phyloP scores from a whole-genome alignment of 2,113 vertebrate species.

The Perccottus glenii region DNA sequence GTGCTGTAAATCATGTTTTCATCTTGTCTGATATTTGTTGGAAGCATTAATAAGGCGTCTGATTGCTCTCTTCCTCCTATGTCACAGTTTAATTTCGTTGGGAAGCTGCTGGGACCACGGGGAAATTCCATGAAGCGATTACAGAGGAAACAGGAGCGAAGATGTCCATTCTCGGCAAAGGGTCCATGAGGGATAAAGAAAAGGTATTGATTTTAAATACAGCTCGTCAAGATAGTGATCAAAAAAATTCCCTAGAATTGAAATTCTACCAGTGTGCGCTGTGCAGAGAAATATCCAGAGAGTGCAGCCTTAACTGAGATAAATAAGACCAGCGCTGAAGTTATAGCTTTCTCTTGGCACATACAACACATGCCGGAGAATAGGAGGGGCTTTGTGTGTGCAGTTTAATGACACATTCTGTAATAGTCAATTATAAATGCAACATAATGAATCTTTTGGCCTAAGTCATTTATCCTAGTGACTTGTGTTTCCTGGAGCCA shows the following conservation, averaged over 20 bases:
- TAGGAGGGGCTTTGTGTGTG: slow-evolving; percentile 30
- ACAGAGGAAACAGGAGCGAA: slow-evolving; percentile 99
- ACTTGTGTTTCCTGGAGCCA: slow-evolving; percentile 64
- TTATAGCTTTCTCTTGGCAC: slow-evolving; percentile 50
- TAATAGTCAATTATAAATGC: slow-evolving; percentile 63
- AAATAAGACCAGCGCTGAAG: slow-evolving; percentile 46
- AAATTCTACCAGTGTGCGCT: slow-evolving; percentile 12
- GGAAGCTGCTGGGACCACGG: slow-evolving; percentile 97
- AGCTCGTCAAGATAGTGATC: slow-evolving; percentile 15
- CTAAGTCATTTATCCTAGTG: slow-evolving; percentile 68
- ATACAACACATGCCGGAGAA: slow-evolving; percentile 51
- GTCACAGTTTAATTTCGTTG: slow-evolving; percentile 98
- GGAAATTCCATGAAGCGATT: slow-evolving; percentile 99
- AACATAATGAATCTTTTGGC: slow-evolving; percentile 61
- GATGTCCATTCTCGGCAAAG: slow-evolving; percentile 99
- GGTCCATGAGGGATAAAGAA: slow-evolving; percentile 98
- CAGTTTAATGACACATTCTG: slow-evolving; percentile 57
- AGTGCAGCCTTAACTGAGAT: slow-evolving; percentile 48
- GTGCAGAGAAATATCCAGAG: slow-evolving; percentile 21
- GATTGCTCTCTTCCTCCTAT: slow-evolving; percentile 53
- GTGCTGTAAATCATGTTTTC: slow-evolving; percentile 15
- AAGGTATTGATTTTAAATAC: slow-evolving; percentile 75
- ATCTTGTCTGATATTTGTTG: not conserved
- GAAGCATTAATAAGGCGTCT: slow-evolving; percentile 19
- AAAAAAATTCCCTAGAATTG: not conserved